Percentiles rank a stretch among this genome's conserved stretches.
These are phyloP conservation scores for Trissolcus brochymenae DNA, from an alignment of 2,888 invertebrate species.

Conservation along the genomic window DNA sequence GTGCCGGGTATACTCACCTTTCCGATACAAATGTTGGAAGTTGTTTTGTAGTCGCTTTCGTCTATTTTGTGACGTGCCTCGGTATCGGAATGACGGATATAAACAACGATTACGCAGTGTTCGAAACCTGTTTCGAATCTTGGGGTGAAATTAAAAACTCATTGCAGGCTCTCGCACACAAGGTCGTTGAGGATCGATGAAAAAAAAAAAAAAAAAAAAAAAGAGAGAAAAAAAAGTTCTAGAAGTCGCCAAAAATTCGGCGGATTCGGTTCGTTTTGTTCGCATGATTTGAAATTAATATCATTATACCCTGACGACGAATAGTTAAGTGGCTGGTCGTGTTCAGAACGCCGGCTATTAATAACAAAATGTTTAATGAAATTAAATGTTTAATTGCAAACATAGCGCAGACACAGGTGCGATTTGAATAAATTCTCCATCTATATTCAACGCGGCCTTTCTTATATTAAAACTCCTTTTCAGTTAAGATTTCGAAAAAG, in stretches of 20 bases:
- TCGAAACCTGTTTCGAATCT: constrained; percentile 37
- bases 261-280: no score
- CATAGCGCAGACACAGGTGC: constrained; percentile 12
- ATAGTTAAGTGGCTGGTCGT: constrained; percentile 39
- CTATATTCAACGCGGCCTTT: constrained; percentile 33
- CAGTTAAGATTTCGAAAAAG: constrained; percentile 29
- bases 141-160: constrained; percentile 19
- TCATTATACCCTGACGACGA: not conserved
- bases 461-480: constrained; percentile 24
- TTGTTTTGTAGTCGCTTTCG: constrained; percentile 26
- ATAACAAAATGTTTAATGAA: constrained; percentile 35
- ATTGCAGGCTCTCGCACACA: constrained; percentile 16
- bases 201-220: no score
- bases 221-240: no score
- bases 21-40: constrained; percentile 35
- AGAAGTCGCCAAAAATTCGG: no score
- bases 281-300: no score
- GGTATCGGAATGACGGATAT: constrained; percentile 31
- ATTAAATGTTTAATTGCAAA: constrained; percentile 46
- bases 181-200: not conserved
- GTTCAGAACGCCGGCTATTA: constrained; percentile 28
- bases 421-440: constrained; percentile 47
- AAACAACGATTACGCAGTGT: constrained; percentile 33
- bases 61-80: constrained; percentile 28
- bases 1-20: constrained; percentile 13